phyloP scores from a whole-genome alignment of 2,113 vertebrate genomes.

The Zosterops japonicus region DNA sequence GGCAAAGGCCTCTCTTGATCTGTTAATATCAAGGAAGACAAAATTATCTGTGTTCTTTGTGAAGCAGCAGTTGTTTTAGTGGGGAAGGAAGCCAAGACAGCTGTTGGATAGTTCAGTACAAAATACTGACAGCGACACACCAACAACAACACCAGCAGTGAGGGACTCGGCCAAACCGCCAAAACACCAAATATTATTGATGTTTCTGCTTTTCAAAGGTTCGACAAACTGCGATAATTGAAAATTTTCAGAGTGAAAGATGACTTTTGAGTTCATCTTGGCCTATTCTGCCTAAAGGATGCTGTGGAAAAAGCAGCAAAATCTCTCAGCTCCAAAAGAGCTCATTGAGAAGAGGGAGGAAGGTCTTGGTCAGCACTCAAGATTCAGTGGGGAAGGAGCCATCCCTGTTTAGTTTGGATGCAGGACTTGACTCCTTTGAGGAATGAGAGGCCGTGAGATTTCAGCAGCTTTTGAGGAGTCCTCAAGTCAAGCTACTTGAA shows the following conservation, averaged over 20 bases:
- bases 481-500: conserved; percentile 17
- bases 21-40: conserved; percentile 63
- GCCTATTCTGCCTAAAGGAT: not conserved
- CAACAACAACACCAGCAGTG: conserved; percentile 33
- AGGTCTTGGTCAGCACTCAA: not conserved
- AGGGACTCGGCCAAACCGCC: not conserved
- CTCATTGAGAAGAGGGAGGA: not conserved
- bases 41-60: conserved; percentile 63
- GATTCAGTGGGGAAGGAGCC: not conserved
- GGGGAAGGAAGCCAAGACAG: conserved; percentile 55
- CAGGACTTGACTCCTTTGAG: conserved; percentile 6
- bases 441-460: conserved; percentile 2
- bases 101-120: conserved; percentile 48
- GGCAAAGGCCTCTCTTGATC: conserved; percentile 48
- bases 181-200: conserved; percentile 25
- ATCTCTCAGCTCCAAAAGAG: not conserved
- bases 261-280: not conserved
- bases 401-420: conserved; percentile 29
- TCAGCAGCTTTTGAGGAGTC: conserved; percentile 46
- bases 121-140: conserved; percentile 44
- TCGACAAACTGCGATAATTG: not conserved
- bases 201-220: not conserved
- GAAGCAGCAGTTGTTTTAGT: conserved; percentile 56
- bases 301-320: not conserved
- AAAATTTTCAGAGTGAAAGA: conserved; percentile 1